Base-by-base conservation (phyloP, 2,113 vertebrate species). In the Gymnarchus niloticus region DNA sequence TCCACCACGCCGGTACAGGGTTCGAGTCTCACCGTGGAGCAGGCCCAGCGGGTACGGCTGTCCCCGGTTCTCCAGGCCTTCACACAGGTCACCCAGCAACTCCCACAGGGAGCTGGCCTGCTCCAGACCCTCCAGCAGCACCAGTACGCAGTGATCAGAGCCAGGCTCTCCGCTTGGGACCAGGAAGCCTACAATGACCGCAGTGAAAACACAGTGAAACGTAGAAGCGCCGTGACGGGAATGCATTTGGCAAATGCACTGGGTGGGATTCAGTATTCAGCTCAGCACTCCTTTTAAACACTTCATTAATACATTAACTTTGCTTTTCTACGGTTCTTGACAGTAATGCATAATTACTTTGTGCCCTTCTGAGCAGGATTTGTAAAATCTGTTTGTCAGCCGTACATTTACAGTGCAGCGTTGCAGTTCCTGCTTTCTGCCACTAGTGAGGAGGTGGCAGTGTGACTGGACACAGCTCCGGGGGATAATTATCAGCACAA, bases 41-140 rank as follows among this genome's bases (percentile, higher is more conserved):
- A 98, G 92, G 87, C 92, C 85, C 92, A 92, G 90, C 88, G 87
- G 95, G 86, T 89, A 95, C 86, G 95, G 94, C 0, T 92, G 90
- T 87, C 94, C 94, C 51, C 96, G 92, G 89, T 94, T 97, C 92
- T 98, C 97, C 92, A 99, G 94, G 96, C 94, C 88, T 78, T 95
- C 94, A 91, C 97, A 94, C 85, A 98, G 95, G 89, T 98, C 97
- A 69, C 96, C 96, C 10, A 99, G 88, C 88, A 99, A 93, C 85
- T 96, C 96, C 6, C 92, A 96, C 25, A 98, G 92, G 3, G 96
- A 97, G 0, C 89, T 49, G 25, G 95, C 93, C 91, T 93, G 98
- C 91, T 98, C 97, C 92, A 99, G 92, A 48, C 97, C 96, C 89
- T 97, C 95, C 91, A 99, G 91, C 87, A 98, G 93, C 61, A 97